Evolutionary conservation across 1,140 invertebrate genomes (phyloP), one percentile per base, ranked within the genome.

Genomic region (Melitaea cinxia): DNA sequence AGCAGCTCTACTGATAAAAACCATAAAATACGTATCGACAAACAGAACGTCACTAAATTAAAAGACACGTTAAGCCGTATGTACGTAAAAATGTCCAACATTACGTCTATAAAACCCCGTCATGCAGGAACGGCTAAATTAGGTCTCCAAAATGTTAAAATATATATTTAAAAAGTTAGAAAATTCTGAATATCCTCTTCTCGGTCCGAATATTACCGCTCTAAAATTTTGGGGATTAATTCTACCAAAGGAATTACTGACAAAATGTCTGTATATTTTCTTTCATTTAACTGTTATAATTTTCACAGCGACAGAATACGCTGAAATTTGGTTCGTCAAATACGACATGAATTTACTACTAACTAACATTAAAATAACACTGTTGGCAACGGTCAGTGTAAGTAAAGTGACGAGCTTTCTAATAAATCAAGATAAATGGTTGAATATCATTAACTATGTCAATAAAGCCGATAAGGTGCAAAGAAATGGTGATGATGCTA

Each of bases 201-300:
- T 88, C 14, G 85, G 87, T 9, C 87, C 85, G 12, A 89, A 89
- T 66, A 66, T 83, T 9, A 80, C 77, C 49, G 71, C 77, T 1
- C 62, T 89, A 35, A 64, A 80, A 64, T 88, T 89, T 55, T 88
- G 85, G 87, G 87, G 87, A 4, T 30, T 89, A 4, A 39, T 89
- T n/a, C 54, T 89, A 33, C 87, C 87, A 10, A 65, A 82, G 24
- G 77, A 76, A 42, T 23, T 24, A 15, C 63, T 56, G 4, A 73
- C 54, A 49, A 76, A 68, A 72, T 75, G 62, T 50, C 65, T 87
- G 21, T 89, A 88, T 66, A 23, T 87, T n/a, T 60, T 75, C 14
- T 69, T 85, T 58, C 85, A 88, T 64, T n/a, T 81, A 10, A 63
- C 74, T 5, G 79, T 89, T 9, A 73, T 75, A 2, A 23, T 85